A percentile compares a stretch with the other conserved stretches of the same genome.
These are phyloP conservation scores for Cryptoprocta ferox DNA, from an alignment of 2,797 vertebrate genomes.

Conservation along the genomic window DNA sequence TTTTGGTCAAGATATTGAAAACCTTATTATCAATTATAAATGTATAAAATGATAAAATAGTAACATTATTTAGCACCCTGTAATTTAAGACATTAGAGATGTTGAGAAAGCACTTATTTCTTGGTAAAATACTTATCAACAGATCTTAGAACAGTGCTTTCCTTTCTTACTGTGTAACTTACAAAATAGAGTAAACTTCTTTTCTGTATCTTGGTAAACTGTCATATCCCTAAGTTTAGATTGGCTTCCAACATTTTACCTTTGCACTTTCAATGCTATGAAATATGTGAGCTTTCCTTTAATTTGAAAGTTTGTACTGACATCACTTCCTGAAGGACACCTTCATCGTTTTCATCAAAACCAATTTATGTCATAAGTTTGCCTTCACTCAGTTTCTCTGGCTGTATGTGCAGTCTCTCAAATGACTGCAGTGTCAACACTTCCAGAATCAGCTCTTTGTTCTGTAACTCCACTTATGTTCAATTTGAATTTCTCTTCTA, in stretches of 20 bases:
- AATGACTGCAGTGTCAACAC: no score
- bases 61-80: not conserved
- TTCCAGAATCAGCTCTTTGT: not conserved
- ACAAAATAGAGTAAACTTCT: not conserved
- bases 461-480: not conserved
- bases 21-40: not conserved
- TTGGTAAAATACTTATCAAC: not conserved
- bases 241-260: not conserved
- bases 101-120: not conserved
- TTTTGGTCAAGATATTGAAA: constrained; percentile 11
- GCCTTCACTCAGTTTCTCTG: not conserved
- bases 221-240: not conserved
- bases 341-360: not conserved
- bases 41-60: not conserved
- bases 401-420: not conserved
- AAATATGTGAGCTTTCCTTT: not conserved
- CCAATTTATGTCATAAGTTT: not conserved
- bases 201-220: not conserved
- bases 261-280: not conserved
- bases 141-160: not conserved
- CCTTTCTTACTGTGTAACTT: not conserved
- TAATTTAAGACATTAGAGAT: not conserved
- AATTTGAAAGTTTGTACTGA: not conserved
- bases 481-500: not conserved
- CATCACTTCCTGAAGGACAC: not conserved